Percentiles rank a stretch among this genome's conserved stretches.
Conservation (phyloP, 2,888 invertebrate genomes). For the Melangyna quadrimaculata region DNA sequence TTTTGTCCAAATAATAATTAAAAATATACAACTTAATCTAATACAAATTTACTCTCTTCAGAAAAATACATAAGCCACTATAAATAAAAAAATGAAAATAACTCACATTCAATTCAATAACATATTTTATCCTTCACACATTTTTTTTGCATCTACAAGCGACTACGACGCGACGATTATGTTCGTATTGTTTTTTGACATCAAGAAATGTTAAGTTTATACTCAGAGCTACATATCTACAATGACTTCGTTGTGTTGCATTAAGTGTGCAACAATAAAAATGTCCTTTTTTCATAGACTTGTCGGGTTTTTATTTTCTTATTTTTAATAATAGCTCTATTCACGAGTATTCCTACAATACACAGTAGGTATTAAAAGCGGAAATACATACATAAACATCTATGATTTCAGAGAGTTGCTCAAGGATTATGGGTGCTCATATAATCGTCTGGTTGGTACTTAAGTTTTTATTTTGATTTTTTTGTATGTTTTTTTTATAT, state of each 20-base stretch:
- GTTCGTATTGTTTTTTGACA: neutral
- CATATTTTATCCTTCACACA: slow-evolving; percentile 6
- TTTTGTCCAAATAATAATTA: neutral
- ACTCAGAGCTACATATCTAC: neutral
- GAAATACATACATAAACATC: neutral
- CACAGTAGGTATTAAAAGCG: neutral
- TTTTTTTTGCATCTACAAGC: too few relatives aligned
- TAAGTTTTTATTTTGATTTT: slow-evolving; percentile 1
- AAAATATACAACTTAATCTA: neutral
- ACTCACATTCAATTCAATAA: neutral
- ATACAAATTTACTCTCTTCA: neutral
- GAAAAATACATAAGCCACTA: too few relatives aligned
- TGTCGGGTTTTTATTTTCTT: neutral
- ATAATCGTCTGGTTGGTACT: neutral
- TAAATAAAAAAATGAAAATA: neutral
- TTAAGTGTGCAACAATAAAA: slow-evolving; percentile 22
- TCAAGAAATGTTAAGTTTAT: neutral
- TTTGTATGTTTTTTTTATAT: neutral
- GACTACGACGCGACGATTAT: neutral
- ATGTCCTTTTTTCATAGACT: slow-evolving; percentile 1
- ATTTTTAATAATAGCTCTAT: slow-evolving; percentile 10
- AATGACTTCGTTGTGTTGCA: neutral
- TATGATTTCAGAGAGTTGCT: neutral
- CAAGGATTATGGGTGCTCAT: neutral
- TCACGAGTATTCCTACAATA: neutral